These are phyloP conservation scores for Drosophila trapezifrons DNA, from an alignment of 1,140 invertebrate genomes.

Conservation along the genomic window DNA sequence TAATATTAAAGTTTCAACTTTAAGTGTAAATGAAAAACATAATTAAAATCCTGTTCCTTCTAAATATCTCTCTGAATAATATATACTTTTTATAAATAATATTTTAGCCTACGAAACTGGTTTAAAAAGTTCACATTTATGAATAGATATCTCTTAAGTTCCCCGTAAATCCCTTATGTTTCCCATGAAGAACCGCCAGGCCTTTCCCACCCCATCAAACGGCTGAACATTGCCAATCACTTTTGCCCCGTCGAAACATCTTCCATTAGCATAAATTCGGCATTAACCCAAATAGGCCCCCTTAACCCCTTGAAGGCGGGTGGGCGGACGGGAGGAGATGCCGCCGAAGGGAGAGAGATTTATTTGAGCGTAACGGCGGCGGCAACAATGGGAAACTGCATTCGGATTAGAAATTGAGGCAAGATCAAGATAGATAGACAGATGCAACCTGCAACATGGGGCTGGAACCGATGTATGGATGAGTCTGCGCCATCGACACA, in stretches of 20 bases:
- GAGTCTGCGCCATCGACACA: conserved; percentile 10
- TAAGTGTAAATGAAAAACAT: background rate
- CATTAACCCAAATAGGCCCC: conserved; percentile 52
- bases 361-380: conserved; percentile 47
- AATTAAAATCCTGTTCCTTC: too few relatives aligned
- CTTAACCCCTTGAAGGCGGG: conserved; percentile 29
- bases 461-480: conserved; percentile 24
- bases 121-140: too few relatives aligned
- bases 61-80: too few relatives aligned
- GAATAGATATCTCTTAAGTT: background rate
- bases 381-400: conserved; percentile 47
- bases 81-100: too few relatives aligned
- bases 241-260: conserved; percentile 36
- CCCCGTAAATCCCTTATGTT: background rate
- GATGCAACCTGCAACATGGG: conserved; percentile 42
- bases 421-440: conserved; percentile 67
- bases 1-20: background rate
- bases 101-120: too few relatives aligned
- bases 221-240: conserved; percentile 44
- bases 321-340: conserved; percentile 1
- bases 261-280: conserved; percentile 55
- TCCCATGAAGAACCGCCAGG: conserved; percentile 5
- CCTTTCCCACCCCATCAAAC: conserved; percentile 40
- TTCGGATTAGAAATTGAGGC: conserved; percentile 56
- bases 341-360: conserved; percentile 32